These are phyloP conservation scores for Pomatorhinus ruficollis DNA, from an alignment of 2,113 vertebrate species.

Conservation along the genomic window DNA sequence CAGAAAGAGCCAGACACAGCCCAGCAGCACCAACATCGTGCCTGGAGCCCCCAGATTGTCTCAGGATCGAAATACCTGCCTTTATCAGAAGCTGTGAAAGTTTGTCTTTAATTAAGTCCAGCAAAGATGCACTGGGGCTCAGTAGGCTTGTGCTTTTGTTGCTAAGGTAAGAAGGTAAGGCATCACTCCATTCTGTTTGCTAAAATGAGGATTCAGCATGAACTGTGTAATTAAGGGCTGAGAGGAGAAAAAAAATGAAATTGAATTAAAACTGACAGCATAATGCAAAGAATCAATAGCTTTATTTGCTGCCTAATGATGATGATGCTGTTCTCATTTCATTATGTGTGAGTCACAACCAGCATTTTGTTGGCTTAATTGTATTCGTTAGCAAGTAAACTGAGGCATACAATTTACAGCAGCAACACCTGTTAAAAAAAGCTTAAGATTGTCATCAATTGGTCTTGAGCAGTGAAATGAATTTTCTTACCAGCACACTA, in stretches of 20 bases:
- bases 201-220: slow-evolving; percentile 65
- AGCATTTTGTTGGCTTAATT: slow-evolving; percentile 49
- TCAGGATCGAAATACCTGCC: slow-evolving; percentile 31
- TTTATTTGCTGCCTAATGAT: slow-evolving; percentile 74
- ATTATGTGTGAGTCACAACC: slow-evolving; percentile 63
- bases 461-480: neutral
- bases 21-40: neutral
- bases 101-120: slow-evolving; percentile 69
- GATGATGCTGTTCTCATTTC: slow-evolving; percentile 66
- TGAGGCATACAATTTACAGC: slow-evolving; percentile 38
- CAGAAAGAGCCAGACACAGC: neutral
- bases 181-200: slow-evolving; percentile 26
- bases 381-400: slow-evolving; percentile 64
- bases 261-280: slow-evolving; percentile 64
- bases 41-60: neutral
- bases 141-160: slow-evolving; percentile 55
- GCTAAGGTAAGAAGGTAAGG: slow-evolving; percentile 48
- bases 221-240: slow-evolving; percentile 61
- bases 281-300: slow-evolving; percentile 71
- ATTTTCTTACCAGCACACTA: neutral
- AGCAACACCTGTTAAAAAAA: slow-evolving; percentile 49
- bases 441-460: slow-evolving; percentile 40
- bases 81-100: neutral
- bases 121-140: slow-evolving; percentile 31
- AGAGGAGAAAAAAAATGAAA: slow-evolving; percentile 54